Evolutionary conservation across 2,797 vertebrate genomes (phyloP).

Genomic region (Pipistrellus kuhlii): DNA sequence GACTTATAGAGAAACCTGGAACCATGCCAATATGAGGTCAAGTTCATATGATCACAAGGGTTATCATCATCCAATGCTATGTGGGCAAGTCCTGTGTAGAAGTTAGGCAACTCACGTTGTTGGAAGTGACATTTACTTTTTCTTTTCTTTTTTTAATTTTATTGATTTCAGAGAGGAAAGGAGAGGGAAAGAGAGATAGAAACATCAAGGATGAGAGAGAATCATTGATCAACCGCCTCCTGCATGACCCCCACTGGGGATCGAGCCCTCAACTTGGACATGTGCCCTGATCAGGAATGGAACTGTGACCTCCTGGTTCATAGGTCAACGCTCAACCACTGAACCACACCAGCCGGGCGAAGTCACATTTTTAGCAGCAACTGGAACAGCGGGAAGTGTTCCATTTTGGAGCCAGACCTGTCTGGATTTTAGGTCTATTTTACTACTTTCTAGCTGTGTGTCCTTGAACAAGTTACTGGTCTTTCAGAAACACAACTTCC

Average conservation of each 20-base stretch:
- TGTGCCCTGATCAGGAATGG: no score
- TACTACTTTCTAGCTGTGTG: accelerated
- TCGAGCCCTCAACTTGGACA: no score
- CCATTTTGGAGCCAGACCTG: neutral
- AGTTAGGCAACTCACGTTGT: accelerated
- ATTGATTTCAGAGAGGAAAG: no score
- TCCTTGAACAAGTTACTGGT: neutral
- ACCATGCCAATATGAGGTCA: neutral
- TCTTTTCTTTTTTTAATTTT: no score
- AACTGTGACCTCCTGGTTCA: no score
- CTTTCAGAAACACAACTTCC: neutral
- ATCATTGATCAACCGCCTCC: no score
- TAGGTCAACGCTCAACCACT: no score
- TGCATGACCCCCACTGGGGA: no score
- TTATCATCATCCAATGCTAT: neutral
- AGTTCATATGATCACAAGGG: accelerated
- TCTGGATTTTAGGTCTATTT: neutral
- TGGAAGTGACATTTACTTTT: accelerated
- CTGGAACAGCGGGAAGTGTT: neutral
- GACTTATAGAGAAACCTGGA: neutral
- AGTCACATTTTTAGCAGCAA: accelerated
- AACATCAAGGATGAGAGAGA: no score
- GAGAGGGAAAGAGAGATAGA: no score
- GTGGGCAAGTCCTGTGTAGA: accelerated
- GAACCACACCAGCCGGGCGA: no score